A percentile compares a stretch with the other conserved stretches of the same genome.
These are phyloP conservation scores for Drosophila ananassae DNA, from an alignment of 1,140 invertebrate species.

Conservation along the genomic window DNA sequence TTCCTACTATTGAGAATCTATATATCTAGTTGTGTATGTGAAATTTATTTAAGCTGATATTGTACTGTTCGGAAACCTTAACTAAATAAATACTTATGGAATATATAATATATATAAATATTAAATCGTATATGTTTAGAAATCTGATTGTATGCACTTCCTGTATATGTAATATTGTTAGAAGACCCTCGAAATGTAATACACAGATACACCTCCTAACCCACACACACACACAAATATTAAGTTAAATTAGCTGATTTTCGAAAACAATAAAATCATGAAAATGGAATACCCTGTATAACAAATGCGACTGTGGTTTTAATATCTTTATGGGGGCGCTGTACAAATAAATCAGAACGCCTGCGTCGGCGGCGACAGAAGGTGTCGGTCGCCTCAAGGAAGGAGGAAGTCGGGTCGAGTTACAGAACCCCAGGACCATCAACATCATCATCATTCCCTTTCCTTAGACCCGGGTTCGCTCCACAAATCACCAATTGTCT, in stretches of 20 bases:
- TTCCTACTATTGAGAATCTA: slow-evolving; percentile 45
- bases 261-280: slow-evolving; percentile 61
- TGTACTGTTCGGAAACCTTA: slow-evolving; percentile 55
- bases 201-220: slow-evolving; percentile 32
- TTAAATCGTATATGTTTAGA: slow-evolving; percentile 54
- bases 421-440: slow-evolving; percentile 26
- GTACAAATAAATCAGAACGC: slow-evolving; percentile 57
- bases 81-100: slow-evolving; percentile 41
- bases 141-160: slow-evolving; percentile 67
- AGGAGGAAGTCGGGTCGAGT: slow-evolving; percentile 41
- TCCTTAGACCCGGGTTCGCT: not conserved
- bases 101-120: slow-evolving; percentile 33
- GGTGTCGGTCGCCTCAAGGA: slow-evolving; percentile 35
- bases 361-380: slow-evolving; percentile 51
- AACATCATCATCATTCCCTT: slow-evolving; percentile 26
- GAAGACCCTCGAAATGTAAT: slow-evolving; percentile 61
- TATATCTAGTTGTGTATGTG: slow-evolving; percentile 32
- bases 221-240: slow-evolving; percentile 24
- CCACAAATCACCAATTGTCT: slow-evolving; percentile 45
- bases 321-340: slow-evolving; percentile 53
- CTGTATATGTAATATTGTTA: slow-evolving; percentile 70
- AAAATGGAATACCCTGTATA: slow-evolving; percentile 45
- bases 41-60: slow-evolving; percentile 63
- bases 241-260: slow-evolving; percentile 77
- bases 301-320: slow-evolving; percentile 52